Evolutionary conservation across 2,797 vertebrate species (phyloP).

Genomic region (Rhabdomys pumilio): DNA sequence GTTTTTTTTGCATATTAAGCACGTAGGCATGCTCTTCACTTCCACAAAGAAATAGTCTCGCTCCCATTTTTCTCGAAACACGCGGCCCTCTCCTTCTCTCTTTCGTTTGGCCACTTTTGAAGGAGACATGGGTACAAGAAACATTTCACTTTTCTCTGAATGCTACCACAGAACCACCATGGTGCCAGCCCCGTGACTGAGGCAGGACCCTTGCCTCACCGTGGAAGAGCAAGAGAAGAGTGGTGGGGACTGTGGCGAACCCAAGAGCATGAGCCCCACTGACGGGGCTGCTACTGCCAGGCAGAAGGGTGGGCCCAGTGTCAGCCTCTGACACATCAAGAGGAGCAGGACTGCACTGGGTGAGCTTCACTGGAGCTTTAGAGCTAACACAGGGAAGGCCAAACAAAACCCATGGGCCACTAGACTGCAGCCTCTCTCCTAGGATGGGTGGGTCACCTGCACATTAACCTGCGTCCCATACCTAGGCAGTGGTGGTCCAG

Average conservation of each 20-base stretch:
- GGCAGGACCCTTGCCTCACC: conserved; percentile 64
- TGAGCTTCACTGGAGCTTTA: conserved; percentile 38
- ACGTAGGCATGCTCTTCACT: conserved; percentile 85
- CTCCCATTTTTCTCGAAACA: conserved; percentile 85
- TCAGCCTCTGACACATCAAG: conserved; percentile 63
- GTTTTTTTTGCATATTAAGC: conserved; percentile 85
- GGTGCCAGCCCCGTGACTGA: conserved; percentile 63
- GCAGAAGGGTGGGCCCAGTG: conserved; percentile 63
- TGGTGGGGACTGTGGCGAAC: conserved; percentile 34
- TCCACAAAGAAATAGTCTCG: conserved; percentile 87
- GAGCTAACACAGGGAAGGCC: conserved; percentile 79
- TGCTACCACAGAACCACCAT: conserved; percentile 51
- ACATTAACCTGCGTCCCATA: not conserved
- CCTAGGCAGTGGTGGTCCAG: conserved; percentile 12
- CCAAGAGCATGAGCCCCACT: conserved; percentile 64
- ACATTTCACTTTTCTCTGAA: conserved; percentile 83
- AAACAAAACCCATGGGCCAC: conserved; percentile 81
- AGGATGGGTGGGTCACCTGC: not conserved
- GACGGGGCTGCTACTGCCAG: conserved; percentile 47
- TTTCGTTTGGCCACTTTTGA: conserved; percentile 85
- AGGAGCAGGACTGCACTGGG: conserved; percentile 18
- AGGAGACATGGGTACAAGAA: conserved; percentile 86
- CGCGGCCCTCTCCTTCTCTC: conserved; percentile 84
- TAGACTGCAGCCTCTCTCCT: conserved; percentile 70
- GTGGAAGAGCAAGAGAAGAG: conserved; percentile 25